These are phyloP conservation scores for Tethea ocularis DNA, from an alignment of 2,888 invertebrate genomes.

Conservation along the genomic window DNA sequence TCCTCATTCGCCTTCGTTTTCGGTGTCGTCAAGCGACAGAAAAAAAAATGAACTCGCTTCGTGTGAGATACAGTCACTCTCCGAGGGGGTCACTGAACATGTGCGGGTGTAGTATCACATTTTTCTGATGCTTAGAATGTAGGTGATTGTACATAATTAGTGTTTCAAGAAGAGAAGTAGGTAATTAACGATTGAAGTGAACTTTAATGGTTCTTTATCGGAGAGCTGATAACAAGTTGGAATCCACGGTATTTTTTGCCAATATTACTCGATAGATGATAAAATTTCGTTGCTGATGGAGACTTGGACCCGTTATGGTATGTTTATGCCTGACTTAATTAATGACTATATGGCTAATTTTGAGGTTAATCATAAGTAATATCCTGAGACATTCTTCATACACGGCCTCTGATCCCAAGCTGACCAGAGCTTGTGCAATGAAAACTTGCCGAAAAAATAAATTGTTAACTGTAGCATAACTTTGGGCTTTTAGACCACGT, in stretches of 20 bases:
- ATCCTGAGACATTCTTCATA: too few relatives aligned
- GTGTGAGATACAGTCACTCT: slow-evolving; percentile 64
- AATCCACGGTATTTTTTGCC: not conserved
- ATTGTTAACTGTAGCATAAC: too few relatives aligned
- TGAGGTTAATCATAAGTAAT: too few relatives aligned
- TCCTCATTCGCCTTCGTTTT: slow-evolving; percentile 31
- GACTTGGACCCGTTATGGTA: too few relatives aligned
- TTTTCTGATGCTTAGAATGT: not conserved
- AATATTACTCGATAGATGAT: not conserved
- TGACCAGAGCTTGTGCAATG: too few relatives aligned
- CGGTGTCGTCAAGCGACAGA: slow-evolving; percentile 58
- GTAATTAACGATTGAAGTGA: not conserved
- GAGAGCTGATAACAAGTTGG: not conserved
- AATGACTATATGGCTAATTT: too few relatives aligned
- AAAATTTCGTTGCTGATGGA: not conserved
- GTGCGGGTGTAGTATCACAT: slow-evolving; percentile 15
- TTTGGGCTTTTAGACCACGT: too few relatives aligned
- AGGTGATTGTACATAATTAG: not conserved
- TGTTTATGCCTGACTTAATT: too few relatives aligned
- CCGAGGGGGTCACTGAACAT: slow-evolving; percentile 62
- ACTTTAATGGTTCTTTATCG: not conserved
- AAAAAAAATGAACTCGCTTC: slow-evolving; percentile 56
- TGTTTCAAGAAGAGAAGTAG: not conserved
- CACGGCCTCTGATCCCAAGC: too few relatives aligned
- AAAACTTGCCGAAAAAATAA: too few relatives aligned